Percentiles rank a stretch among this genome's conserved stretches.
Conservation (phyloP, 2,797 vertebrate species). For the Australoheros facetus region DNA sequence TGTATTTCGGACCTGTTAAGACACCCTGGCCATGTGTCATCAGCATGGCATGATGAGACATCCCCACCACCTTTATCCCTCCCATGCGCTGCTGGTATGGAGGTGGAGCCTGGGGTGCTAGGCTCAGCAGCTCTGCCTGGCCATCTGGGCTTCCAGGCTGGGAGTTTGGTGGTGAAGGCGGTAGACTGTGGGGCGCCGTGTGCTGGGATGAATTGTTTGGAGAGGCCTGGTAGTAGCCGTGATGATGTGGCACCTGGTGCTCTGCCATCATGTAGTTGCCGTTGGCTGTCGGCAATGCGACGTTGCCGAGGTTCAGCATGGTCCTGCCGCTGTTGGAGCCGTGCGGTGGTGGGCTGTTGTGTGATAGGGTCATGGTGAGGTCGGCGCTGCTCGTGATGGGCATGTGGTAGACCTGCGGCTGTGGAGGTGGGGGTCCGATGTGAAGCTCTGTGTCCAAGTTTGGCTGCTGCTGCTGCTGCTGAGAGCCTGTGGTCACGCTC, state of each 20-base stretch:
- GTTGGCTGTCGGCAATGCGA: slow-evolving; percentile 69
- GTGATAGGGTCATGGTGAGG: slow-evolving; percentile 80
- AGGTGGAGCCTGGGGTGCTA: slow-evolving; percentile 78
- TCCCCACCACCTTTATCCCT: slow-evolving; percentile 81
- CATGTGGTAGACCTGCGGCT: slow-evolving; percentile 87
- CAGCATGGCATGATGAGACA: slow-evolving; percentile 78
- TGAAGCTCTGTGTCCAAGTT: slow-evolving; percentile 74
- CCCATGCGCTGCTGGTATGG: slow-evolving; percentile 82
- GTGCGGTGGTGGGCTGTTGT: slow-evolving; percentile 67
- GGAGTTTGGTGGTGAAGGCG: slow-evolving; percentile 91
- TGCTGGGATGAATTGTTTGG: slow-evolving; percentile 60
- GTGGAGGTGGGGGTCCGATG: slow-evolving; percentile 81
- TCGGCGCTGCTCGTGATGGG: slow-evolving; percentile 75
- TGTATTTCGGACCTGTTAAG: slow-evolving; percentile 89
- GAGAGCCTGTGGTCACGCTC: neutral
- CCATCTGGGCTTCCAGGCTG: slow-evolving; percentile 91
- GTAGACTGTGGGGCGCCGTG: slow-evolving; percentile 82
- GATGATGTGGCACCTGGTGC: slow-evolving; percentile 52
- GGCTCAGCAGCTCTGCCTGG: slow-evolving; percentile 84
- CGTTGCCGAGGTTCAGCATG: slow-evolving; percentile 82
- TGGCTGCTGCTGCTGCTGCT: slow-evolving; percentile 43
- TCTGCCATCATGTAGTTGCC: slow-evolving; percentile 80
- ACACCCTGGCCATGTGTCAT: slow-evolving; percentile 85
- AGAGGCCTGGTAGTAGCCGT: slow-evolving; percentile 67
- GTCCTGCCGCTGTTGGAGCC: slow-evolving; percentile 67